These are phyloP conservation scores for Limnephilus auricula DNA, from an alignment of 2,888 invertebrate species.

Conservation along the genomic window DNA sequence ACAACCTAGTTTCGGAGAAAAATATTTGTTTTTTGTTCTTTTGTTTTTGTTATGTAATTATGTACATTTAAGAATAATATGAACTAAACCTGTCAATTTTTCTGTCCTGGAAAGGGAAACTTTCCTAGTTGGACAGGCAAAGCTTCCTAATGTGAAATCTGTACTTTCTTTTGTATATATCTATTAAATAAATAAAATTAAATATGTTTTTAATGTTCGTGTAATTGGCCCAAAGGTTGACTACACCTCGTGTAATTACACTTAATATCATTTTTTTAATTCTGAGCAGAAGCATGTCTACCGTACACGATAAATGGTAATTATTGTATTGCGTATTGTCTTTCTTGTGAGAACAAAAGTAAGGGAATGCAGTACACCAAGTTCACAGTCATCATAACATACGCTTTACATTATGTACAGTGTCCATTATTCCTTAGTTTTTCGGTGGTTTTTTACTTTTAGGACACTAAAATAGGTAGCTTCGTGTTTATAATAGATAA, in stretches of 20 bases:
- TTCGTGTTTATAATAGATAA: no score
- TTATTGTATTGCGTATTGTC: neutral
- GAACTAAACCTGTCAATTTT: no score
- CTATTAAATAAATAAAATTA: no score
- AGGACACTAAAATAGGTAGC: neutral
- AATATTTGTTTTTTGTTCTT: no score
- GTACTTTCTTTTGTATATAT: no score
- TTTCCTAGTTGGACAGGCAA: no score
- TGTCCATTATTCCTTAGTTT: neutral
- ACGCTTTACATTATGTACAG: neutral
- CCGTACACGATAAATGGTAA: neutral
- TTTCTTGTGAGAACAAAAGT: slow-evolving; percentile 13
- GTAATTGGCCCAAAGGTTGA: neutral
- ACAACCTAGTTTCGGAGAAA: no score
- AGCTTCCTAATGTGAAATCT: no score
- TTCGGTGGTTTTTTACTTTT: neutral
- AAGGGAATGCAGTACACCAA: neutral
- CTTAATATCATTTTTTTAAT: neutral
- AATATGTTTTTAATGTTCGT: neutral
- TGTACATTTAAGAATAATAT: no score
- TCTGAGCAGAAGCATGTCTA: neutral
- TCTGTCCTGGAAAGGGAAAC: no score
- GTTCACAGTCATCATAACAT: neutral
- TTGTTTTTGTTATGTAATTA: no score
- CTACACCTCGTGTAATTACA: neutral